Base-by-base conservation (phyloP, 2,888 invertebrate species). In the Cordylochernes scorpioides region DNA sequence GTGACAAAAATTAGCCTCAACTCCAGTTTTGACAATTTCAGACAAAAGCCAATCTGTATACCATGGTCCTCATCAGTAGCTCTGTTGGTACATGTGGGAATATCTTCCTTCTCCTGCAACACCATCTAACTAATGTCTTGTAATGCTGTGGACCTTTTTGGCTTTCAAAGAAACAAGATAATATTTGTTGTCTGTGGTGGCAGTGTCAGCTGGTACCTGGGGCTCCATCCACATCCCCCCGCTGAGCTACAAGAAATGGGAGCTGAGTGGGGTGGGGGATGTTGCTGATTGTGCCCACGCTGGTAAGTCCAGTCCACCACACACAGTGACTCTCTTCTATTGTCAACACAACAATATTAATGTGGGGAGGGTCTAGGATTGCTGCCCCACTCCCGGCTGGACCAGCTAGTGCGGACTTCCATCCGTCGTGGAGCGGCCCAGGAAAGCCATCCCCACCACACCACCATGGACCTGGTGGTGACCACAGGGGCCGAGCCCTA, bases 401-500 rank as follows among this genome's bases (percentile, higher is more conserved):
- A 86, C 51, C 77, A 86, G 53, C 60, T 88, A 35, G 60, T 72
- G 34, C 69, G 69, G 15, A 74, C 73, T 10, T 75, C 77, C 1
- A 62, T 71, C 13, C 64, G 67, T 48, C 70, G 69, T 19, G 73
- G 73, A 33, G 69, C 67, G 53, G 64, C 65, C 45, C 45, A 45
- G 16, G 31, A 42, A 27, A 43, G 50, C n/a, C 44, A 49, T 25
- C 64, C 70, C 4, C 65, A 70, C 33, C 71, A 77, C 0, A 70
- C 74, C 2, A 66, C 73, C 29, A 70, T 68, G 35, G 68, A 67
- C 13, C 56, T 77, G 27, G 67, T 78, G 19, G 51, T 80, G 24
- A 69, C 70, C 7, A 66, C 67, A 6, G 88, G 88, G 1, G 62
- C 65, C 5, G 66, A 69, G 34, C 88, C 88, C 0, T 88, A 69